A percentile compares a stretch with the other conserved stretches of the same genome.
Evolutionary conservation across 2,113 vertebrate genomes (phyloP).

Genomic region (Ammospiza caudacuta): DNA sequence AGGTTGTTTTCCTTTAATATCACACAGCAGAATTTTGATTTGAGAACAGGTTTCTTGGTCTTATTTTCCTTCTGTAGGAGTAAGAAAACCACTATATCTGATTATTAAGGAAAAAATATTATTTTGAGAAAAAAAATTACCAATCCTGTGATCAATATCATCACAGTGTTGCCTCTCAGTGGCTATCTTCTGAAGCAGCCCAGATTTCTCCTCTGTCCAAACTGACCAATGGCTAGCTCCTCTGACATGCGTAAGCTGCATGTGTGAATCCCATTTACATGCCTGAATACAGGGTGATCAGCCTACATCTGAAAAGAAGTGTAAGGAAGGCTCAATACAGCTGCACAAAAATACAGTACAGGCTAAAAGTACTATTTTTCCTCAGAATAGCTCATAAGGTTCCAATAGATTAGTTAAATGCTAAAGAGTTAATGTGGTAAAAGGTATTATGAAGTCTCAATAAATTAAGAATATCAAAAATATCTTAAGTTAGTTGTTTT

Average conservation of each 20-base stretch:
- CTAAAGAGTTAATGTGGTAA: background rate
- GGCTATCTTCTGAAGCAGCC: background rate
- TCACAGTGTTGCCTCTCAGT: background rate
- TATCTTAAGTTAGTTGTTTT: background rate
- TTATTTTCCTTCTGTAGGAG: background rate
- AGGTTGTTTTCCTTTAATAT: background rate
- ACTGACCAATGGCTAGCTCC: background rate
- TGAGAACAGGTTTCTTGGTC: background rate
- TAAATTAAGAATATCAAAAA: background rate
- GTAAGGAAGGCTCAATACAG: background rate
- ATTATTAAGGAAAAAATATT: background rate
- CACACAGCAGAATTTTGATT: background rate
- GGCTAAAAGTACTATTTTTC: background rate
- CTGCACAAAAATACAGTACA: background rate
- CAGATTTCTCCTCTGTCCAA: background rate
- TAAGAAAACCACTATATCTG: background rate
- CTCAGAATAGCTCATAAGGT: background rate
- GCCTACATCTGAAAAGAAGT: background rate
- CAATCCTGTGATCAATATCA: background rate
- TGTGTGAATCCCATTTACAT: background rate
- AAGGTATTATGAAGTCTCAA: background rate
- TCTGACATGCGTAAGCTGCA: background rate
- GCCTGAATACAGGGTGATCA: background rate
- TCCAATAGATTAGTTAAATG: background rate
- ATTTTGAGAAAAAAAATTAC: background rate